Conservation (phyloP, 2,797 vertebrate genomes). For the Merluccius polli region DNA sequence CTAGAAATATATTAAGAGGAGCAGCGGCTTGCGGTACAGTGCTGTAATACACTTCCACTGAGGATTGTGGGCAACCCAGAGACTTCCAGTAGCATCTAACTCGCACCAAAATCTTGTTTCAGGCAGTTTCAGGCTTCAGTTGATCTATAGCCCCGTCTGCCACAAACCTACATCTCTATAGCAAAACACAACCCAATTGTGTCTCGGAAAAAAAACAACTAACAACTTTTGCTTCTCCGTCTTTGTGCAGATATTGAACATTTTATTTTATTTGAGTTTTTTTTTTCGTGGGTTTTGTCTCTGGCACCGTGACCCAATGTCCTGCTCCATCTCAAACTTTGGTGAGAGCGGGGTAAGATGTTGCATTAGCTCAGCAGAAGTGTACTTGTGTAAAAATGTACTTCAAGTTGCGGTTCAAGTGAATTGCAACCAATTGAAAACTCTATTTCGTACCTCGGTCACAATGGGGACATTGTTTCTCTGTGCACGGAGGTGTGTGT, state of each 20-base stretch:
- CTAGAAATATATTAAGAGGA: conserved; percentile 1
- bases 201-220: conserved; percentile 15
- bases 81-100: not conserved
- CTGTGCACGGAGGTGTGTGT: not conserved
- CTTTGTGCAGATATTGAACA: conserved; percentile 13
- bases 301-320: conserved; percentile 45
- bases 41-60: not conserved
- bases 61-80: not conserved
- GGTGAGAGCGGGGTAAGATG: conserved; percentile 26
- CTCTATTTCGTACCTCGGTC: conserved; percentile 28
- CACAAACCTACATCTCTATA: not conserved
- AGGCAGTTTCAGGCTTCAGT: conserved; percentile 1
- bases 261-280: conserved; percentile 22
- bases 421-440: conserved; percentile 33
- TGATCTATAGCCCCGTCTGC: conserved; percentile 2
- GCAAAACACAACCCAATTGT: conserved; percentile 17
- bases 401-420: conserved; percentile 33
- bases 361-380: conserved; percentile 45
- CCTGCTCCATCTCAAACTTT: conserved; percentile 29
- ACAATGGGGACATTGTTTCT: conserved; percentile 22
- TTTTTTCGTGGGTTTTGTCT: conserved; percentile 33
- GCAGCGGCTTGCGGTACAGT: conserved; percentile 7
- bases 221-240: conserved; percentile 18
- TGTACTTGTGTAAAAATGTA: conserved; percentile 28
- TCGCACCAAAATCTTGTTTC: not conserved